phyloP scores from a whole-genome alignment of 2,888 invertebrate genomes.

The Dermolepida albohirtum region DNA sequence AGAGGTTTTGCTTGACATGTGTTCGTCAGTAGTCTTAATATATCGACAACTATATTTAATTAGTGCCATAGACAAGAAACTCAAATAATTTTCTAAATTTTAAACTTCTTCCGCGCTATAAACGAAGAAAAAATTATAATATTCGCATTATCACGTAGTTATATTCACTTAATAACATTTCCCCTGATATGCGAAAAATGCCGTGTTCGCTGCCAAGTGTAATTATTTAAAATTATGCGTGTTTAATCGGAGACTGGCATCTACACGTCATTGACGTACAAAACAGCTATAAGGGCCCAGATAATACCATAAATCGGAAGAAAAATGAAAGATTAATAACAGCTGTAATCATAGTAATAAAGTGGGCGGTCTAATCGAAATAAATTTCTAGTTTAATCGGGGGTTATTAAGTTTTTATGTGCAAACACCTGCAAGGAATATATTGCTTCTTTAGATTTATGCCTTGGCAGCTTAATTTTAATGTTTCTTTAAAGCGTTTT shows the following conservation, averaged over 20 bases:
- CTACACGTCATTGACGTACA: conserved; percentile 19
- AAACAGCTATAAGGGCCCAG: background rate
- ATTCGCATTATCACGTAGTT: conserved; percentile 20
- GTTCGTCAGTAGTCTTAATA: too few relatives aligned
- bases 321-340: conserved; percentile 9
- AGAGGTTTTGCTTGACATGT: too few relatives aligned
- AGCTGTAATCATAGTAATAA: background rate
- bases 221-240: conserved; percentile 35
- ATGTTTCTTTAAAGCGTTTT: too few relatives aligned
- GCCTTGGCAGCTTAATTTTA: too few relatives aligned
- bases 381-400: conserved; percentile 6
- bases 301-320: conserved; percentile 6
- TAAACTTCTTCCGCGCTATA: too few relatives aligned
- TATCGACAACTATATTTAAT: too few relatives aligned
- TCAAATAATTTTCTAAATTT: too few relatives aligned
- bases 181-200: conserved; percentile 12
- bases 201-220: conserved; percentile 15
- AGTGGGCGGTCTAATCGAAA: conserved; percentile 8
- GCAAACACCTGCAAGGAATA: too few relatives aligned
- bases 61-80: too few relatives aligned
- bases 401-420: background rate
- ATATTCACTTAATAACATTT: conserved; percentile 32
- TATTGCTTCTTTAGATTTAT: too few relatives aligned
- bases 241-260: conserved; percentile 21
- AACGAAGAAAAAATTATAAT: background rate